Evolutionary conservation across 2,113 vertebrate genomes (phyloP), one percentile per base, ranked within the genome.

Genomic region (Misgurnus mizolepis): DNA sequence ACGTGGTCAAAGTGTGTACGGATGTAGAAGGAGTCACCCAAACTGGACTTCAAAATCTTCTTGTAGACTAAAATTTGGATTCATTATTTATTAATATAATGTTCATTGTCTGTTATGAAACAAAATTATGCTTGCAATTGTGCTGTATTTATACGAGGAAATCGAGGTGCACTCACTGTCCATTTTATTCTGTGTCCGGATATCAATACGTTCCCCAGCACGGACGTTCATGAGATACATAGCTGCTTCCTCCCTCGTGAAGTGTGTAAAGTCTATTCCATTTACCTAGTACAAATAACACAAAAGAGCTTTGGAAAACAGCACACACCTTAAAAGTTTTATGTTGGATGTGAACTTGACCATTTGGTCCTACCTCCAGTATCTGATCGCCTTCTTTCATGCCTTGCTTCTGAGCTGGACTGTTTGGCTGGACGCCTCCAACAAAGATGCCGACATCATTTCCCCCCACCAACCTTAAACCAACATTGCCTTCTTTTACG

Each of bases 361-460:
- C 60, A 1, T 47, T n/a, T 22, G 8, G 43, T 61, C 41, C 53
- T 88, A 98, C 98, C 95, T 97, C 92, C 81, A 99, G 90, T 80
- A 99, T 97, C 91, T 99, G 95, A 78, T 99, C 97, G 0, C 98
- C 98, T 79, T 96, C 95, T 75, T 34, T 90, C 89, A 99, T 85
- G 0, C 95, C 96, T 85, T 96, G 91, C 6, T 78, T 81, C 0
- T 94, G 93, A 0, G 96, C 96, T 0, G 94, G 94, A 86, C 98
- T 98, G 80, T 95, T 95, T 0, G 94, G 94, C 85, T 98, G 97
- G 80, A 99, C 95, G 0, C 94, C 91, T 0, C 96, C 94, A 7
- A 99, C 96, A 3, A 99, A 99, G 90, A 99, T 98, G 39, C 98
- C 98, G 2, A 97, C 94, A 0, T 99, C 95, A 0, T 99, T 99